phyloP scores from a whole-genome alignment of 2,113 vertebrate genomes.

The Hucho hucho region DNA sequence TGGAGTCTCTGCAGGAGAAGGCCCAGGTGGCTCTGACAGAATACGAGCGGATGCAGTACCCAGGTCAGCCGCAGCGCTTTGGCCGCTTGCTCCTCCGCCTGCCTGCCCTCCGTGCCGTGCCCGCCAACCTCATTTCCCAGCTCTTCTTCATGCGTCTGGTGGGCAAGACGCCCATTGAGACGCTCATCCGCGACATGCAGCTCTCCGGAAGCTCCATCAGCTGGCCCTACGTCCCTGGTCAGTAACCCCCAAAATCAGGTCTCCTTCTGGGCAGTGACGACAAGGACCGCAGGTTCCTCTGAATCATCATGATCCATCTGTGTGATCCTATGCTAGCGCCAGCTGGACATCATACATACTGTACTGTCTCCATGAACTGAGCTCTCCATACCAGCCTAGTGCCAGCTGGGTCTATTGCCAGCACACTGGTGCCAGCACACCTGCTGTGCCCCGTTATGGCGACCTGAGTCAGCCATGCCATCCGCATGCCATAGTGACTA shows the following conservation, averaged over 20 bases:
- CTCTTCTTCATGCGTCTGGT: slow-evolving; percentile 97
- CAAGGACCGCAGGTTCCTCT: slow-evolving; percentile 58
- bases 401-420: slow-evolving; percentile 42
- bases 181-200: slow-evolving; percentile 95
- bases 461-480: slow-evolving; percentile 44
- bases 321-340: slow-evolving; percentile 51
- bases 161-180: slow-evolving; percentile 94
- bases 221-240: slow-evolving; percentile 89
- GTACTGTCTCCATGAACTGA: slow-evolving; percentile 25
- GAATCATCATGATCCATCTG: slow-evolving; percentile 66
- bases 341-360: slow-evolving; percentile 54
- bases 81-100: slow-evolving; percentile 88
- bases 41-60: slow-evolving; percentile 89
- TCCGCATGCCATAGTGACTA: slow-evolving; percentile 23
- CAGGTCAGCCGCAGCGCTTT: slow-evolving; percentile 88
- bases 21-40: slow-evolving; percentile 93
- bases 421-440: slow-evolving; percentile 31
- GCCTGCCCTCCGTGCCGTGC: slow-evolving; percentile 88
- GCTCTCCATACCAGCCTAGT: slow-evolving; percentile 18
- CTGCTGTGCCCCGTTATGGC: slow-evolving; percentile 51
- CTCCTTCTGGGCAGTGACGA: slow-evolving; percentile 7
- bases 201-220: slow-evolving; percentile 93
- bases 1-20: slow-evolving; percentile 94
- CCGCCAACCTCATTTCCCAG: slow-evolving; percentile 91
- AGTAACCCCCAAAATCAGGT: slow-evolving; percentile 62